Percentiles rank a stretch among this genome's conserved stretches.
Conservation (phyloP, 2,797 vertebrate genomes). For the Rhodeus uyekii region DNA sequence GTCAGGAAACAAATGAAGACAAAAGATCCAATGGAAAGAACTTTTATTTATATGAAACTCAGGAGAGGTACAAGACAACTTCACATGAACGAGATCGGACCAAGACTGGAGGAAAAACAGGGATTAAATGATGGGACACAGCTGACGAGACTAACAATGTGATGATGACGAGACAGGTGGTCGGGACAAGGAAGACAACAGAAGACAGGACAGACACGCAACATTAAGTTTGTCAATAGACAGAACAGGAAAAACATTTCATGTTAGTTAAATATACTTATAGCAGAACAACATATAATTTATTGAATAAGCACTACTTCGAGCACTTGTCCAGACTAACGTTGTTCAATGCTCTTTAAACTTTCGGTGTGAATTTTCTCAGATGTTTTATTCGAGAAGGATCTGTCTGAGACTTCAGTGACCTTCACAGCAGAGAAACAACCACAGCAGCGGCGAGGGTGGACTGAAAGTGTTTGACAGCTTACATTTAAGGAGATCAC, state of each 20-base stretch:
- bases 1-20: too few relatives aligned
- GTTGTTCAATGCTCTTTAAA: neutral
- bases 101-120: too few relatives aligned
- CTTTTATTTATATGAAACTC: too few relatives aligned
- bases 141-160: too few relatives aligned
- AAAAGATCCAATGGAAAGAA: too few relatives aligned
- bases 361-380: neutral
- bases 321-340: neutral
- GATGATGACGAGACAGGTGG: too few relatives aligned
- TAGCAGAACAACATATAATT: neutral
- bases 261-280: neutral
- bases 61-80: too few relatives aligned
- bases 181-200: too few relatives aligned
- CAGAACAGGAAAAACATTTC: neutral
- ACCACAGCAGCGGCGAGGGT: constrained; percentile 3
- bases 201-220: too few relatives aligned
- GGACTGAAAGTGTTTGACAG: constrained; percentile 45
- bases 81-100: too few relatives aligned
- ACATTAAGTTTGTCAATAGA: too few relatives aligned
- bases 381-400: constrained; percentile 14
- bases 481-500: constrained; percentile 48
- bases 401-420: neutral
- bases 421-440: constrained; percentile 35
- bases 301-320: neutral
- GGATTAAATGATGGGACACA: too few relatives aligned